A percentile compares a stretch with the other conserved stretches of the same genome.
Evolutionary conservation across 1,140 invertebrate species (phyloP).

Genomic region (Brachionus sp.): DNA sequence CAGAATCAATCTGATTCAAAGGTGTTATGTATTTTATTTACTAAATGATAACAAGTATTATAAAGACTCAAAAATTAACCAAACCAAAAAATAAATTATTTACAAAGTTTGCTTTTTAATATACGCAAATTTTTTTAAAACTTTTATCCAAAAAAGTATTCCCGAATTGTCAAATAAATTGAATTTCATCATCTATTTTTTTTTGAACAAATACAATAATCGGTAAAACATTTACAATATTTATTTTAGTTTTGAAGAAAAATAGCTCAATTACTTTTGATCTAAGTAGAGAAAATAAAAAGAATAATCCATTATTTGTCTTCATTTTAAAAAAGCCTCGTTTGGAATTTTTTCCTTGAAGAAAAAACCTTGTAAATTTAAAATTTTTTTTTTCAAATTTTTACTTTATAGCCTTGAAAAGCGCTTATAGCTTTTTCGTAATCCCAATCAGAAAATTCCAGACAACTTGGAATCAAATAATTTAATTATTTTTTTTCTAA

Average conservation of each 20-base stretch:
- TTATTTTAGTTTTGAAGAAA: background rate
- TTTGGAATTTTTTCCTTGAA: background rate
- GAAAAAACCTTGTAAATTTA: background rate
- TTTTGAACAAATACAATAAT: background rate
- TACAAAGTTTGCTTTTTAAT: background rate
- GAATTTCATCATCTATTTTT: background rate
- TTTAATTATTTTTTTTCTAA: background rate
- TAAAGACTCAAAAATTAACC: background rate
- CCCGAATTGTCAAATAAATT: background rate
- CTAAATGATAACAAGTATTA: background rate
- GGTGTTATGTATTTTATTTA: background rate
- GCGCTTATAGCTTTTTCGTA: background rate
- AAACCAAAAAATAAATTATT: background rate
- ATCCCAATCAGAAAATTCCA: constrained; percentile 28
- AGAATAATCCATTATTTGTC: background rate
- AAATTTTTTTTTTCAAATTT: background rate
- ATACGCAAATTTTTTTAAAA: background rate
- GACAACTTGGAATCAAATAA: background rate
- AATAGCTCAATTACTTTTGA: background rate
- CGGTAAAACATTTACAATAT: constrained; percentile 26
- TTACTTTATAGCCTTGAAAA: background rate
- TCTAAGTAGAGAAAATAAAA: background rate
- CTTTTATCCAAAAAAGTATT: background rate
- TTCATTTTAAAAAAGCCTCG: background rate
- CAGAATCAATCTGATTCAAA: background rate